Evolutionary conservation across 2,888 invertebrate genomes (phyloP).

Genomic region (Monoplex corrugatus): DNA sequence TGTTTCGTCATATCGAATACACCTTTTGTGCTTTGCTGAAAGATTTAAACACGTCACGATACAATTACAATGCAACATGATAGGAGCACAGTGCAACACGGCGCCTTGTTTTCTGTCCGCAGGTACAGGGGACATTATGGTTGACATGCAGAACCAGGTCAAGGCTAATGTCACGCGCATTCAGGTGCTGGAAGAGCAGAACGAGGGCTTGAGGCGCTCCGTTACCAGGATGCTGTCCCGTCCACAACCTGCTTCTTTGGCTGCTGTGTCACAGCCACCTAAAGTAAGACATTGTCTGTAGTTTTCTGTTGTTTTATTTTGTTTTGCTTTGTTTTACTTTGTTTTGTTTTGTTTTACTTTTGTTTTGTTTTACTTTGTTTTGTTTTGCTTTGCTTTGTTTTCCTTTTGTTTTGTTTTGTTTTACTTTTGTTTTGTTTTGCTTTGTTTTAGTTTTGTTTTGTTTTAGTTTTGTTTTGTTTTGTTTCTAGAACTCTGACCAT

Average conservation of each 20-base stretch:
- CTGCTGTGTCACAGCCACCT: background rate
- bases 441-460: background rate
- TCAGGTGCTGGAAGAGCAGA: conserved; percentile 78
- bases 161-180: conserved; percentile 78
- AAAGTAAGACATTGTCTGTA: background rate
- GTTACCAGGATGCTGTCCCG: conserved; percentile 61
- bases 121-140: conserved; percentile 78
- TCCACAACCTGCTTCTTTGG: background rate
- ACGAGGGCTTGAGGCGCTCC: conserved; percentile 73
- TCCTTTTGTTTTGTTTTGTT: background rate
- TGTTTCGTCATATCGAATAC: no score
- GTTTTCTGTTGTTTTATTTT: background rate
- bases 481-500: no score
- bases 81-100: no score
- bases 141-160: conserved; percentile 81
- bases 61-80: no score
- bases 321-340: no score
- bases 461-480: background rate
- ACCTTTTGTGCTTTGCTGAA: no score
- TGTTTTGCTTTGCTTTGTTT: no score
- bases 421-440: background rate
- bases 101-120: no score
- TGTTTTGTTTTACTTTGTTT: no score
- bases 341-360: background rate
- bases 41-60: no score